A percentile compares a stretch with the other conserved stretches of the same genome.
phyloP scores from a whole-genome alignment of 2,888 invertebrate species.

The Brachyopa scutellaris region DNA sequence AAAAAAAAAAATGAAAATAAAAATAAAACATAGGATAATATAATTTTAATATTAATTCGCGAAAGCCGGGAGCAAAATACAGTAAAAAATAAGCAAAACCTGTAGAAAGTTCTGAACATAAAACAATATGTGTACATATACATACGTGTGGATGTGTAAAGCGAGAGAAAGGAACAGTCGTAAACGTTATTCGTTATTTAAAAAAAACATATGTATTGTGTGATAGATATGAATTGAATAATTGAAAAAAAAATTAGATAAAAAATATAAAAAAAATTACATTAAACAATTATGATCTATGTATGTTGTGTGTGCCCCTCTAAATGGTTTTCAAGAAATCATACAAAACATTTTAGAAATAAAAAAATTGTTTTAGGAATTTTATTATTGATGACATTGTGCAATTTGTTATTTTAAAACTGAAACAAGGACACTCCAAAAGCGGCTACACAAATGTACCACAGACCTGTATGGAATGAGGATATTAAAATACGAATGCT shows the following conservation, averaged over 20 bases:
- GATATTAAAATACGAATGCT: constrained; percentile 30
- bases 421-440: neutral
- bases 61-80: constrained; percentile 66
- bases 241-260: constrained; percentile 9
- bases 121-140: constrained; percentile 2
- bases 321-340: constrained; percentile 36
- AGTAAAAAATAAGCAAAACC: constrained; percentile 18
- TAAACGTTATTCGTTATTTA: constrained; percentile 9
- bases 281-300: constrained; percentile 34
- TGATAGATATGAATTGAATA: constrained; percentile 42
- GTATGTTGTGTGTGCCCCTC: constrained; percentile 24
- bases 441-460: neutral
- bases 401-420: constrained; percentile 39
- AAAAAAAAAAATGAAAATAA: constrained; percentile 35
- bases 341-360: constrained; percentile 46
- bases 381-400: constrained; percentile 46
- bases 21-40: constrained; percentile 22
- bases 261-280: constrained; percentile 20
- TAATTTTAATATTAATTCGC: constrained; percentile 48
- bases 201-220: constrained; percentile 28
- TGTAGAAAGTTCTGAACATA: constrained; percentile 18
- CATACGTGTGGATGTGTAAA: constrained; percentile 29
- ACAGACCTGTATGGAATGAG: neutral
- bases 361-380: constrained; percentile 56
- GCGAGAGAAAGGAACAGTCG: constrained; percentile 21